Evolutionary conservation across 2,888 invertebrate species (phyloP), one percentile per base, ranked within the genome.

Genomic region (Pristionchus arcanus): DNA sequence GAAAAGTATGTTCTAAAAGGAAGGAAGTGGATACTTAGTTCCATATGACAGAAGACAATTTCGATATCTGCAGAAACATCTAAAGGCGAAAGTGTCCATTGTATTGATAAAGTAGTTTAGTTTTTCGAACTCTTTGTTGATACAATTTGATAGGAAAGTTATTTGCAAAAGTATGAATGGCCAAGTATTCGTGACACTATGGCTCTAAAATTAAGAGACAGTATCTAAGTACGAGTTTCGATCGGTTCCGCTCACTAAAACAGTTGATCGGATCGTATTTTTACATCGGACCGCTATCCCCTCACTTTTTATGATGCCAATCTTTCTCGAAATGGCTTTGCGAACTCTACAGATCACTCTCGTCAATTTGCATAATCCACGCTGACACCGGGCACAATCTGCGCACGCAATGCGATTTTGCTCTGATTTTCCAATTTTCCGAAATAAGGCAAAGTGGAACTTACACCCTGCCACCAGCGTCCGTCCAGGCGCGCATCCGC

Each of bases 381-480:
- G 9, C 81, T 28, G 81, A 15, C 81, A 81, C 81, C 11, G 28
- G 71, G 21, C 71, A 71, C 71, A 42, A 42, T 21, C 34, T 77
- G 74, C 42, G 42, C 81, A 81, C 81, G 28, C 19, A 1, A 15
- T n/a, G 25, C 42, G 49, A n/a, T 42, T 53, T 19, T 49, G 81
- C 49, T 0, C 81, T 15, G 21, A 13, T 34, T 81, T 81, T 53
- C 28, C 37, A 37, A 37, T 34, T 37, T 74, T 37, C 15, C 31
- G n/a, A 34, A 42, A 81, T 49, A n/a, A 25, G 49, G 49, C 49
- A 81, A 81, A 81, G 15, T 81, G 49, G 3, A 4, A 81, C 81
- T 81, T 81, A 81, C 81, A 53, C 81, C 81, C 81, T 81, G 81
- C 81, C 81, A 34, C 81, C 81, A 16, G 81, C 81, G 19, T 81